phyloP scores from a whole-genome alignment of 2,113 vertebrate species.

The Tragelaphus scriptus region DNA sequence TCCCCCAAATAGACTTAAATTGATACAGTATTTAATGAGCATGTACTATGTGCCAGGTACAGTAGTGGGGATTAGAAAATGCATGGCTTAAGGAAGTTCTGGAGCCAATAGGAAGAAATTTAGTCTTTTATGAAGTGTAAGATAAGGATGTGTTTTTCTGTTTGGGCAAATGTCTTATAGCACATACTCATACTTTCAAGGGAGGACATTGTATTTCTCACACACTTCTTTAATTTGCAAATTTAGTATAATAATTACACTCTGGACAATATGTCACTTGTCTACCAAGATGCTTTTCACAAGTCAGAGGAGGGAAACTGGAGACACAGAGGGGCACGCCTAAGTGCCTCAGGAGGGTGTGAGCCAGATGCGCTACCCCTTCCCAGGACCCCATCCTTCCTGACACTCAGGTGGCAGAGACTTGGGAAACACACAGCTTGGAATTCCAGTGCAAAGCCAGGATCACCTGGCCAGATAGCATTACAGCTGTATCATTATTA shows the following conservation, averaged over 20 bases:
- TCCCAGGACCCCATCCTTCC: background rate
- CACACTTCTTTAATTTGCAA: background rate
- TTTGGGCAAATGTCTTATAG: background rate
- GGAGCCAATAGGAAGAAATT: background rate
- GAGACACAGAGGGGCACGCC: background rate
- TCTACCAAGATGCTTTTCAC: background rate
- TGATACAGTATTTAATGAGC: constrained; percentile 50
- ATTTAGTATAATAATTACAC: background rate
- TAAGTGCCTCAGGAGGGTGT: background rate
- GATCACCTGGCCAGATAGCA: background rate
- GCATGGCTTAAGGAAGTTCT: background rate
- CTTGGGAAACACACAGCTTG: background rate
- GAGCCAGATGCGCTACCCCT: background rate
- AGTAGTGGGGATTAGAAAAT: background rate
- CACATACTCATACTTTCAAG: background rate
- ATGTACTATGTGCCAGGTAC: background rate
- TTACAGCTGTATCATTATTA: background rate
- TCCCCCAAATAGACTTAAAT: background rate
- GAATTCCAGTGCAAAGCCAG: constrained; percentile 21
- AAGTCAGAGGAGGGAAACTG: background rate
- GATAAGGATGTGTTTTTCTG: background rate
- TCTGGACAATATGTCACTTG: background rate
- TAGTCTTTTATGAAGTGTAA: background rate
- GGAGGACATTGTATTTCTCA: background rate
- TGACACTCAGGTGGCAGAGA: background rate